phyloP scores from a whole-genome alignment of 2,113 vertebrate species.

The Rhinichthys klamathensis region DNA sequence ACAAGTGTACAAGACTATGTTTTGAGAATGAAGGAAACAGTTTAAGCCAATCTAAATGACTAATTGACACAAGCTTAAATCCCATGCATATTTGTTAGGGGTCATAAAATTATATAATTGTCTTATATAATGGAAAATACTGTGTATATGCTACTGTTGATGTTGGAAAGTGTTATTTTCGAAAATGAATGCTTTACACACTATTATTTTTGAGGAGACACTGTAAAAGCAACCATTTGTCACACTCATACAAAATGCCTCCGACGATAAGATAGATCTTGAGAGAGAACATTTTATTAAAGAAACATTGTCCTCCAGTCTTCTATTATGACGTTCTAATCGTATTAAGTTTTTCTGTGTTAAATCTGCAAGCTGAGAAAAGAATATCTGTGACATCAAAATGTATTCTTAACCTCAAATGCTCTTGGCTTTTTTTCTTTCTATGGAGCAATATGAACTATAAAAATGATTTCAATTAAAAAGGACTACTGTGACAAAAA shows the following conservation, averaged over 20 bases:
- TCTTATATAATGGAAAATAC: too few species aligned
- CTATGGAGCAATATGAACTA: not conserved
- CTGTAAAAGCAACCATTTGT: not conserved
- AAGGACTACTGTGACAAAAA: not conserved
- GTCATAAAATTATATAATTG: not conserved
- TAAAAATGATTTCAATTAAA: not conserved
- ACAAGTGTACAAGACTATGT: slow-evolving; percentile 21
- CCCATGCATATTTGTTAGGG: not conserved
- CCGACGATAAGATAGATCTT: not conserved
- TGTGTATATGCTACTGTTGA: too few species aligned
- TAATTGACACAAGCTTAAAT: not conserved
- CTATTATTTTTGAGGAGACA: not conserved
- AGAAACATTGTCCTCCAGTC: not conserved
- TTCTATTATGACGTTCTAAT: not conserved
- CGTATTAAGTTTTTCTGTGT: not conserved
- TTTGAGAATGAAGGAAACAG: not conserved
- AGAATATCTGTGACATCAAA: not conserved
- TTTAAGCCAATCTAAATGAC: not conserved
- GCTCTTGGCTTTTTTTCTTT: not conserved
- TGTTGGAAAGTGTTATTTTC: not conserved
- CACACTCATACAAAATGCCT: not conserved
- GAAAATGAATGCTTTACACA: not conserved
- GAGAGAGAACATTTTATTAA: not conserved
- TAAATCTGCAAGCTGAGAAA: not conserved
- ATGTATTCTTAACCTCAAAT: not conserved